Conservation (phyloP, 2,888 invertebrate species). For the Kuschelorhynchus macadamiae region DNA sequence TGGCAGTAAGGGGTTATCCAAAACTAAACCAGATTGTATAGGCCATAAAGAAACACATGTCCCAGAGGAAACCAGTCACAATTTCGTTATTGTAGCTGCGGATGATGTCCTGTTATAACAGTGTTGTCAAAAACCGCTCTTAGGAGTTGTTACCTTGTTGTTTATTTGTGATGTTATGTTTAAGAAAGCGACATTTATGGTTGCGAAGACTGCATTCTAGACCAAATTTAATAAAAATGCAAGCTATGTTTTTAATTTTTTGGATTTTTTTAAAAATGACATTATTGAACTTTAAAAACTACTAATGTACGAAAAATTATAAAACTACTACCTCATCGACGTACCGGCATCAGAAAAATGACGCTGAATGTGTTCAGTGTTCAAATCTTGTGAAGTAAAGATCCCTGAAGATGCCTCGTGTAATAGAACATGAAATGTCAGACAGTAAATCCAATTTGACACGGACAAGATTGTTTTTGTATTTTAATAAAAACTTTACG, state of each 20-base stretch:
- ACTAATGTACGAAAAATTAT: no score
- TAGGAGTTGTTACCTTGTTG: slow-evolving; percentile 22
- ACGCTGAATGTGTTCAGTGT: no score
- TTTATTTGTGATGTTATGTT: slow-evolving; percentile 39
- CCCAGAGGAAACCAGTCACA: slow-evolving; percentile 38
- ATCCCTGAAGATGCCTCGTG: no score
- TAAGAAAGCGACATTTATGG: slow-evolving; percentile 23
- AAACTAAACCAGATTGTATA: background rate
- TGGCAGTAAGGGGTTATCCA: slow-evolving; percentile 7
- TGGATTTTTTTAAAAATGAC: no score
- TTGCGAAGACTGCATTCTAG: slow-evolving; percentile 36
- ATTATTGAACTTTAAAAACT: no score
- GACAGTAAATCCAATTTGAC: no score
- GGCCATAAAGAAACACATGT: slow-evolving; percentile 14
- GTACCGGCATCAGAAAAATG: no score
- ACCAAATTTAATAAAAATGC: slow-evolving; percentile 16
- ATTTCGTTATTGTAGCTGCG: slow-evolving; percentile 44
- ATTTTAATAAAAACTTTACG: no score
- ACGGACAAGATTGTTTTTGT: no score
- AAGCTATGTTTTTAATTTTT: slow-evolving; percentile 4
- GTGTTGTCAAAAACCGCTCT: slow-evolving; percentile 6
- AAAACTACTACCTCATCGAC: no score
- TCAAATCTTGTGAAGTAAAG: no score
- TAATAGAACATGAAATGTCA: no score
- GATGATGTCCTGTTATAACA: slow-evolving; percentile 21